Evolutionary conservation across 1,140 invertebrate species (phyloP), one percentile per base, ranked within the genome.

Genomic region (Hirudo medicinalis): DNA sequence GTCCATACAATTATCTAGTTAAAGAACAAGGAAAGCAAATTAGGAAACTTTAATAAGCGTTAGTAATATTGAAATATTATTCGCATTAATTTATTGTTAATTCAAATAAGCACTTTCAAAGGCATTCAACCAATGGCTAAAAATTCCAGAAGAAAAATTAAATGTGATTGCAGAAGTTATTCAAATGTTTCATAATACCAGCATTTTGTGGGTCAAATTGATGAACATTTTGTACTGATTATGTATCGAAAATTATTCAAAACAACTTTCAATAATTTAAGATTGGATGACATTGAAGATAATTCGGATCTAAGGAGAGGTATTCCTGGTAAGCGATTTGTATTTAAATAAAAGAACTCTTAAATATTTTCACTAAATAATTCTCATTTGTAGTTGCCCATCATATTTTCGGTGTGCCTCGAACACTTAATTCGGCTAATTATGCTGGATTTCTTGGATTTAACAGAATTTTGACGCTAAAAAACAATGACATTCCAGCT

Each of bases 251-350:
- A 55, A 60, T n/a, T n/a, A 27, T 36, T 36, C 19, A 19, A 25
- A 2, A 22, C 2, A 5, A 54, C 2, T 70, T 3, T 3, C 6
- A 36, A 36, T 49, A 17, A 49, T 75, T 86, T 74, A 82, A 95
- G 92, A 78, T 87, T 96, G 80, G 94, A 97, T 84, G 94, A 97
- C 83, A 97, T 97, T 82, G 90, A 97, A 86, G 94, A 97, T 83
- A 92, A 90, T 83, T 95, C 92, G 54, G 90, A 91, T 76, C 82
- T 97, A 68, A 85, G 94, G 76, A 85, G 94, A 80, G 94, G 94
- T 49, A 90, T 82, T 72, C 82, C 82, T 76, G 79, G 80, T 81
- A 73, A 29, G 32, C 32, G 32, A 36, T 36, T 63, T 67, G 17
- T 32, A 27, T 68, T 40, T 67, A 20, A 5, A 22, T 40, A 32